A percentile compares a stretch with the other conserved stretches of the same genome.
phyloP scores from a whole-genome alignment of 1,140 invertebrate species.

The Panagrolaimus sp. region DNA sequence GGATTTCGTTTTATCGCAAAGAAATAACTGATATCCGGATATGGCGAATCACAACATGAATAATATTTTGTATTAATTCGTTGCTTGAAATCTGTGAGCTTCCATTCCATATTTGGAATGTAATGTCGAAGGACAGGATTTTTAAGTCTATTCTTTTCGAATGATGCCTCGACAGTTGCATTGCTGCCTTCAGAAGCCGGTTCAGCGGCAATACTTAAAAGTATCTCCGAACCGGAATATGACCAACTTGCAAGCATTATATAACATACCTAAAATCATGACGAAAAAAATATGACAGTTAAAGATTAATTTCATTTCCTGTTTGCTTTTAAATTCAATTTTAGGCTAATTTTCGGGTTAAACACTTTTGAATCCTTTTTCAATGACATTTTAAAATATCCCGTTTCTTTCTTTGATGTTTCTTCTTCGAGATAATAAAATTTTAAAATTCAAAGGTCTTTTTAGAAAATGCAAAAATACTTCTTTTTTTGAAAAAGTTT shows the following conservation, averaged over 20 bases:
- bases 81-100: constrained; percentile 50
- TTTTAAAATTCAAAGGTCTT: no score
- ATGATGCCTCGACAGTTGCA: constrained; percentile 31
- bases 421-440: no score
- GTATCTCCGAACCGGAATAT: constrained; percentile 51
- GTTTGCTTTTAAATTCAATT: no score
- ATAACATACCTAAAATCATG: constrained; percentile 54
- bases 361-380: no score
- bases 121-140: constrained; percentile 41
- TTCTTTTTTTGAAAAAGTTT: not conserved
- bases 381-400: no score
- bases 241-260: constrained; percentile 55
- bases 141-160: not conserved
- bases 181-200: constrained; percentile 35
- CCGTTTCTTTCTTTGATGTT: no score
- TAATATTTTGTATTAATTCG: constrained; percentile 53
- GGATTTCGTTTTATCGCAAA: constrained; percentile 57
- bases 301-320: no score
- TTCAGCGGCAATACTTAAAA: constrained; percentile 39
- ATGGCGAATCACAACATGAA: constrained; percentile 53
- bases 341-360: no score
- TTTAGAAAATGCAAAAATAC: no score
- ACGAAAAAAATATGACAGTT: no score
- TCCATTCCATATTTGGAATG: constrained; percentile 58
- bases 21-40: constrained; percentile 54